Base-by-base conservation (phyloP, 2,797 vertebrate species). In the Cossypha niveicapilla region DNA sequence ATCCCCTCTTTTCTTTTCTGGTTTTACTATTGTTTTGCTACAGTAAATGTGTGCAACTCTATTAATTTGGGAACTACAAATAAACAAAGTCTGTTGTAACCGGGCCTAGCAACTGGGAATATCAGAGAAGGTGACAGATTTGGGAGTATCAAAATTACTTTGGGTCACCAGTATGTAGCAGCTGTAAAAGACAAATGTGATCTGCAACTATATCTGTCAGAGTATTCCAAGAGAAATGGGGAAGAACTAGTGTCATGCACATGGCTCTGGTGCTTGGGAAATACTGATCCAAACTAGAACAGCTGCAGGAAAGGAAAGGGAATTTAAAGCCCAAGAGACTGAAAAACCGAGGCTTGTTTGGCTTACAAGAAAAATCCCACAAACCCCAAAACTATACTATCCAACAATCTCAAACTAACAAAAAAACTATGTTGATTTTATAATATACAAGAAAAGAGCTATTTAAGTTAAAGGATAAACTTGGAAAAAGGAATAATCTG, bases 181-280 rank as follows among this genome's bases (percentile, higher is more conserved):
- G 91, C 86, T 96, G 86, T 89, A 62, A 62, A 78, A 76, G 88
- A 92, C 92, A 94, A 95, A 86, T 84, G 80, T 87, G 88, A 85
- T 66, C 86, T 30, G 41, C 51, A 74, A 56, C 86, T 88, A 25
- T 86, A 87, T 91, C 70, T 90, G 77, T 82, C 80, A 70, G 88
- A 70, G 62, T 68, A 73, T 56, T 76, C 60, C 74, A 66, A 85
- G 57, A 80, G 72, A 96, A 95, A 88, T 11, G 6, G 45, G 75
- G 78, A 92, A 89, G 78, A 94, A 86, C 32, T 47, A 57, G 72
- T 82, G 60, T 51, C 71, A 75, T 12, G 67, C n/a, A 82, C 37
- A 34, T 32, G 53, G 67, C 60, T 76, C 56, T 89, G 60, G 47
- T 79, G 61, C 53, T 77, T 86, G 72, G 72, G 74, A 89, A 91